A percentile compares a stretch with the other conserved stretches of the same genome.
These are phyloP conservation scores for Magallana ariakensis DNA, from an alignment of 1,140 invertebrate genomes.

Conservation along the genomic window DNA sequence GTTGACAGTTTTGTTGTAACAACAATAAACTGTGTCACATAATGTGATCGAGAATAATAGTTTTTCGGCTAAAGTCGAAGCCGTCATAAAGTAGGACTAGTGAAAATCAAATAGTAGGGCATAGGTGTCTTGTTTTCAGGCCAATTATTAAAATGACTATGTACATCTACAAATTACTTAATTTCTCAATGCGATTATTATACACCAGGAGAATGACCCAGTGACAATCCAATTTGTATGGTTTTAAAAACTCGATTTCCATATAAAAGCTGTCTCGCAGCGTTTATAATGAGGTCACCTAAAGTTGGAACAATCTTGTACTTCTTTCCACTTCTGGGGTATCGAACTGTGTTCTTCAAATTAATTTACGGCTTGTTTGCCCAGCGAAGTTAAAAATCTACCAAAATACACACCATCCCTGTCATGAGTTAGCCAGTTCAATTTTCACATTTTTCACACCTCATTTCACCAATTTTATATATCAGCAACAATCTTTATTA, in stretches of 20 bases:
- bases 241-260: constrained; percentile 11
- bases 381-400: neutral
- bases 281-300: neutral
- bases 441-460: neutral
- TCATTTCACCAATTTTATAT: constrained; percentile 1
- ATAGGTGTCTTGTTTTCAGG: neutral
- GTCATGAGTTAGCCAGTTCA: neutral
- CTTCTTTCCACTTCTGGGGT: neutral
- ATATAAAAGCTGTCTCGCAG: neutral
- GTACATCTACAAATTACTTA: constrained; percentile 17
- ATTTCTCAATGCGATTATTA: neutral
- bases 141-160: neutral
- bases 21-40: constrained; percentile 13
- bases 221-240: neutral
- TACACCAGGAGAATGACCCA: neutral
- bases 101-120: neutral
- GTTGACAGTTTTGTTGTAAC: constrained; percentile 16
- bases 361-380: neutral
- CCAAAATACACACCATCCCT: neutral
- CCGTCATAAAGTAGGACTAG: constrained; percentile 2
- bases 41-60: constrained; percentile 1
- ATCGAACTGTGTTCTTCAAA: neutral
- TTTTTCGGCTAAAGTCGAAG: constrained; percentile 3
- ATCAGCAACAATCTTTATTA: constrained; percentile 7
- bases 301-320: neutral